Percentiles rank a stretch among this genome's conserved stretches.
Conservation (phyloP, 2,888 invertebrate genomes). For the Frankliniella fusca region DNA sequence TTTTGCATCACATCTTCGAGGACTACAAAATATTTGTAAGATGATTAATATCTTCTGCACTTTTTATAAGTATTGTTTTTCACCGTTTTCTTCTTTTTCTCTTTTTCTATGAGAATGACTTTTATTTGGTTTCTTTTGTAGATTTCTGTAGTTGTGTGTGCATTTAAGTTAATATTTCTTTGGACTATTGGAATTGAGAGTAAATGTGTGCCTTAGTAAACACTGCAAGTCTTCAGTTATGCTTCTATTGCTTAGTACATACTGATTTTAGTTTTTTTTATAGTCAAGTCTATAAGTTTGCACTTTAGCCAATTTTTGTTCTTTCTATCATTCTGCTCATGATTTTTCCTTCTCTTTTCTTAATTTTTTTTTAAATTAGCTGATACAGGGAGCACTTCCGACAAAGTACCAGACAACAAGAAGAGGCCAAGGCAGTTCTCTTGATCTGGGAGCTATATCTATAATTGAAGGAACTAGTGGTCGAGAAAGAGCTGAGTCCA, state of each 20-base stretch:
- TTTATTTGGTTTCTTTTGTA: slow-evolving; percentile 13
- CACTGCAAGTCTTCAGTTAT: neutral
- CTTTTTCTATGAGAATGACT: neutral
- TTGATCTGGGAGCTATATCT: neutral
- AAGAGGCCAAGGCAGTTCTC: neutral
- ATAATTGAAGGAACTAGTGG: neutral
- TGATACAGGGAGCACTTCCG: slow-evolving; percentile 8
- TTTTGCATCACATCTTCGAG: slow-evolving; percentile 15
- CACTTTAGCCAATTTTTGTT: neutral
- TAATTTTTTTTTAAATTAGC: neutral
- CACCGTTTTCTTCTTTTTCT: neutral
- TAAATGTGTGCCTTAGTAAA: neutral
- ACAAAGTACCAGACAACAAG: neutral
- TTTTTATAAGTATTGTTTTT: neutral
- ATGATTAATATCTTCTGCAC: neutral
- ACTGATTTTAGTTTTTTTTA: too few species aligned
- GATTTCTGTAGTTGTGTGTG: neutral
- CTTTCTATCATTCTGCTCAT: neutral
- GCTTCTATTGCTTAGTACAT: neutral
- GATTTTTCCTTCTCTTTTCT: neutral
- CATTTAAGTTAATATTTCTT: neutral
- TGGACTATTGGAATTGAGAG: neutral
- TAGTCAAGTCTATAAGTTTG: neutral
- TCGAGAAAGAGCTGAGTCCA: neutral
- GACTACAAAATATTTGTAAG: slow-evolving; percentile 20